A percentile compares a stretch with the other conserved stretches of the same genome.
These are phyloP conservation scores for Dipodomys ordii DNA, from an alignment of 2,113 vertebrate genomes.

Conservation along the genomic window DNA sequence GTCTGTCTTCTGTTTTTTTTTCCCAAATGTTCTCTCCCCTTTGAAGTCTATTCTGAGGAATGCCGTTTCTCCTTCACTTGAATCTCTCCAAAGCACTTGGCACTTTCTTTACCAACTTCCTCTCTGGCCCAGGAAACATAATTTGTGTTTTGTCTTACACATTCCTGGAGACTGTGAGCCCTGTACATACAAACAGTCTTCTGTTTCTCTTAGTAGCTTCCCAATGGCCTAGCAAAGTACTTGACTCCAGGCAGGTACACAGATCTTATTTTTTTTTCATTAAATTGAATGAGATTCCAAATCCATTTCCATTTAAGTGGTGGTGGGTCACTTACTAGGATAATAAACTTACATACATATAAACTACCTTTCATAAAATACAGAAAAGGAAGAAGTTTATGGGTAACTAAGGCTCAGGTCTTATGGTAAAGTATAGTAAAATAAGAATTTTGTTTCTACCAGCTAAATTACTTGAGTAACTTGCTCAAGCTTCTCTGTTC, in stretches of 20 bases:
- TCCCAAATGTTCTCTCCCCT: not conserved
- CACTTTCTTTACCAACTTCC: not conserved
- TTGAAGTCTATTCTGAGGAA: not conserved
- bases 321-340: not conserved
- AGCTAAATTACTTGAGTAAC: not conserved
- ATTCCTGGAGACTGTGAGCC: not conserved
- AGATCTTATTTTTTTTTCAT: conserved; percentile 22
- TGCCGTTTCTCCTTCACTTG: not conserved
- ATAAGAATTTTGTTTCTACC: not conserved
- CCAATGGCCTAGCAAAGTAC: not conserved
- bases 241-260: not conserved
- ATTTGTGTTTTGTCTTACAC: not conserved
- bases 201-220: not conserved
- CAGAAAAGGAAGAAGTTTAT: not conserved
- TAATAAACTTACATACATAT: not conserved
- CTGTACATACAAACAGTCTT: not conserved
- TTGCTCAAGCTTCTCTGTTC: not conserved
- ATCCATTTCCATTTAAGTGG: not conserved
- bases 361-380: not conserved
- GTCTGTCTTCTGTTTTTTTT: not conserved
- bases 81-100: not conserved
- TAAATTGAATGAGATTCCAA: conserved; percentile 28
- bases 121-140: not conserved
- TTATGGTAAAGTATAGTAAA: not conserved
- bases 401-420: not conserved